phyloP scores from a whole-genome alignment of 2,888 invertebrate genomes.

The Antitype chi region DNA sequence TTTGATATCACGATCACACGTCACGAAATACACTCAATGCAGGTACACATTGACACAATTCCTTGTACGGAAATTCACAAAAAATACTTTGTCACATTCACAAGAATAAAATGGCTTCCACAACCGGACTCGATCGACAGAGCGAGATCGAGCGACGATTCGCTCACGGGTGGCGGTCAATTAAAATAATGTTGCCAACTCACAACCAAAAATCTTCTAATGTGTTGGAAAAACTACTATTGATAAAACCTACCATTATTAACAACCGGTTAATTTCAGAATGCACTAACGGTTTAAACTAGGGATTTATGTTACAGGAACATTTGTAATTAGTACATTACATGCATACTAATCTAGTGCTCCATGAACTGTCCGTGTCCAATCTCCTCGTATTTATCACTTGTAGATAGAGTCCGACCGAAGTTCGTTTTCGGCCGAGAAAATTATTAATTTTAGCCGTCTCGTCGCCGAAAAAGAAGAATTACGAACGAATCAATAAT shows the following conservation, averaged over 20 bases:
- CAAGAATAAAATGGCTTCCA: conserved; percentile 90
- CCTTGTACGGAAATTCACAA: conserved; percentile 79
- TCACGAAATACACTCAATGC: conserved; percentile 85
- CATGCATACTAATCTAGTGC: background rate
- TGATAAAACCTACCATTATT: conserved; percentile 40
- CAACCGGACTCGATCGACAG: conserved; percentile 87
- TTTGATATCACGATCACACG: conserved; percentile 82
- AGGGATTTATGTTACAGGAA: background rate
- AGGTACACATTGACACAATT: conserved; percentile 87
- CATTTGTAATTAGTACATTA: background rate
- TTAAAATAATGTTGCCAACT: conserved; percentile 83
- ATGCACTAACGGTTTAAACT: background rate
- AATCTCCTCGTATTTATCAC: background rate
- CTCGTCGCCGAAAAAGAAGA: background rate
- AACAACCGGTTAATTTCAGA: no score
- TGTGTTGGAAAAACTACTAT: conserved; percentile 55
- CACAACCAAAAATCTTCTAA: conserved; percentile 69
- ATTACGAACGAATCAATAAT: background rate
- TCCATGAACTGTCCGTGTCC: background rate
- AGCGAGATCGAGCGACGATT: conserved; percentile 87
- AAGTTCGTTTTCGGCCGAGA: background rate
- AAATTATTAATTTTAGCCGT: background rate
- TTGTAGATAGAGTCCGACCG: background rate
- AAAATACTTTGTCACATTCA: conserved; percentile 87
- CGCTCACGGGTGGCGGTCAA: conserved; percentile 87